These are phyloP conservation scores for Neopipo cinnamomea DNA, from an alignment of 2,113 vertebrate genomes.

Conservation along the genomic window DNA sequence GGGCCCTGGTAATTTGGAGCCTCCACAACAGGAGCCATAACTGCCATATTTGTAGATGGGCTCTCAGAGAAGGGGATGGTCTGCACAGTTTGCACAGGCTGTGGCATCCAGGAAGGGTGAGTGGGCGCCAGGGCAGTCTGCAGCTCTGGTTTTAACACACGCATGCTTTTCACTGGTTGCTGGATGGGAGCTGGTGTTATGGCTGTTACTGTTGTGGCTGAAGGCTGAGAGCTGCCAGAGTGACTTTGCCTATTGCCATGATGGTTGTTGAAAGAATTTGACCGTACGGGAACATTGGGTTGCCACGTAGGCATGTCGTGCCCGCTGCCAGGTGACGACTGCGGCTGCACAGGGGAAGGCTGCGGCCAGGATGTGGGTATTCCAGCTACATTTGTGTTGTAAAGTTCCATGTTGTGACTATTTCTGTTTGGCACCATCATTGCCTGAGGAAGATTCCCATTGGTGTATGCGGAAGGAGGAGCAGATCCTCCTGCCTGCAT, in stretches of 20 bases:
- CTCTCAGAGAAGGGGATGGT: slow-evolving; percentile 71
- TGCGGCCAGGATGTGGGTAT: slow-evolving; percentile 85
- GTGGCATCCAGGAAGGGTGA: slow-evolving; percentile 89
- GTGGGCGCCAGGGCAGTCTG: slow-evolving; percentile 94
- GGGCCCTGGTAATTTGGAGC: slow-evolving; percentile 85
- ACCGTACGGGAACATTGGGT: slow-evolving; percentile 83
- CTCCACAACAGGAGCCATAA: slow-evolving; percentile 79
- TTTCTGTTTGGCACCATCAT: slow-evolving; percentile 89
- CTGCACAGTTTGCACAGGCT: slow-evolving; percentile 72
- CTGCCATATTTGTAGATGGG: slow-evolving; percentile 55
- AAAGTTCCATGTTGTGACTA: slow-evolving; percentile 93
- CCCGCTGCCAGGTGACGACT: slow-evolving; percentile 78
- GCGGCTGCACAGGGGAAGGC: slow-evolving; percentile 75
- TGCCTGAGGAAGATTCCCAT: slow-evolving; percentile 84
- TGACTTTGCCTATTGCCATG: slow-evolving; percentile 77
- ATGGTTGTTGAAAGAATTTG: slow-evolving; percentile 93
- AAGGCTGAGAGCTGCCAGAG: slow-evolving; percentile 85
- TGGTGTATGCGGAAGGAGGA: slow-evolving; percentile 82
- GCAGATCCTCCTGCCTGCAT: slow-evolving; percentile 83
- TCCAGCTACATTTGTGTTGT: slow-evolving; percentile 77
- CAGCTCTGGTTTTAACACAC: slow-evolving; percentile 91
- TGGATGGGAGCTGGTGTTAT: slow-evolving; percentile 94
- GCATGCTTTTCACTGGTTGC: slow-evolving; percentile 93
- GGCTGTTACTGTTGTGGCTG: slow-evolving; percentile 92
- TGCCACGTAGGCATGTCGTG: slow-evolving; percentile 89